Conservation (phyloP, 2,113 vertebrate species). For the Saccopteryx bilineata region DNA sequence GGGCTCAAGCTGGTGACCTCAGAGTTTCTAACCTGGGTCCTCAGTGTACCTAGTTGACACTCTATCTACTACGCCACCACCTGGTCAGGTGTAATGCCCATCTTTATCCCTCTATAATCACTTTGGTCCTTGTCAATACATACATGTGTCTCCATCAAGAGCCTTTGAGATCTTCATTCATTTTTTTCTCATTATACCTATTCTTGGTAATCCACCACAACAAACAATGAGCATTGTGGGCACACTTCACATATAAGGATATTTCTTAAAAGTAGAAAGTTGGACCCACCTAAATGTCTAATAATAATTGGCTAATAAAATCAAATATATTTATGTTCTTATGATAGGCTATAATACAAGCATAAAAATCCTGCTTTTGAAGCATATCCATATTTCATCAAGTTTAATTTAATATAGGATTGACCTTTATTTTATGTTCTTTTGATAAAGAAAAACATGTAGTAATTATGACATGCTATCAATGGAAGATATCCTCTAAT, state of each 20-base stretch:
- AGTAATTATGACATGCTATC: not conserved
- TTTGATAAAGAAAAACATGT: not conserved
- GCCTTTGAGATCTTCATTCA: not conserved
- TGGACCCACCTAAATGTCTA: not conserved
- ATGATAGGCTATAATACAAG: not conserved
- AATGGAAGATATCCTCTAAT: not conserved
- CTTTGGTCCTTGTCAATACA: not conserved
- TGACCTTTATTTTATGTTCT: not conserved
- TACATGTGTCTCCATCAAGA: not conserved
- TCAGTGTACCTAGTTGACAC: no score
- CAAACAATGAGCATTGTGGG: not conserved
- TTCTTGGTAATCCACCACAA: not conserved
- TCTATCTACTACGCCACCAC: not conserved
- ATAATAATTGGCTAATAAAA: not conserved
- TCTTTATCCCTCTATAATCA: not conserved
- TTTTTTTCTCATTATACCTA: not conserved
- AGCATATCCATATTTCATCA: not conserved
- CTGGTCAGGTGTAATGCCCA: not conserved
- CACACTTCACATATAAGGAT: not conserved
- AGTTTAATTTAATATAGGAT: not conserved
- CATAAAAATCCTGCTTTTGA: constrained; percentile 26
- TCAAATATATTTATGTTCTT: not conserved
- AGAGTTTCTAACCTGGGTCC: no score
- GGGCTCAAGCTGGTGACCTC: no score
- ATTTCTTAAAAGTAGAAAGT: not conserved